Conservation (phyloP, 2,113 vertebrate genomes). For the Sclerurus mexicanus region DNA sequence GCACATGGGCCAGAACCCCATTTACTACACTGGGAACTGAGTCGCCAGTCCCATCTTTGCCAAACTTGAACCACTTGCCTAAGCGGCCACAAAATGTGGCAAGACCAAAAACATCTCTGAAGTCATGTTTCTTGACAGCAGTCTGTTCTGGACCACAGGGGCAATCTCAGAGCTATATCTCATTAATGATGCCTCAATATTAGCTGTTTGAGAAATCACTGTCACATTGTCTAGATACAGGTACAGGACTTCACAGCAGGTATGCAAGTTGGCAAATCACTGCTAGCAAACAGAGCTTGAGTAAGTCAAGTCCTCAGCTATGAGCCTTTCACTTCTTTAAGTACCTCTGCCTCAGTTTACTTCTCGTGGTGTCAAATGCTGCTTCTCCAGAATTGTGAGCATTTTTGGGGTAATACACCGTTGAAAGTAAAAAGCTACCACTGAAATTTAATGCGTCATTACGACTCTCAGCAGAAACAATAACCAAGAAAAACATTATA, state of each 20-base stretch:
- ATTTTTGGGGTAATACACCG: not conserved
- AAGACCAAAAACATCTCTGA: not conserved
- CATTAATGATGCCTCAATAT: not conserved
- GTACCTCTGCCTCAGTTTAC: not conserved
- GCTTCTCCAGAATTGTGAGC: not conserved
- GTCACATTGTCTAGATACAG: not conserved
- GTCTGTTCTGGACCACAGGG: not conserved
- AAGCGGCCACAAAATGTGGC: fast-evolving
- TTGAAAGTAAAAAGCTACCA: not conserved
- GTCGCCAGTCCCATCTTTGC: not conserved
- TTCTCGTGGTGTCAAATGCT: not conserved
- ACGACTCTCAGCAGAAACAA: not conserved
- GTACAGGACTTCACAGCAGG: not conserved
- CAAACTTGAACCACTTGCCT: not conserved
- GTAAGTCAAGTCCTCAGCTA: not conserved
- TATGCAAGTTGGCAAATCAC: not conserved
- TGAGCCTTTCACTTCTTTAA: not conserved
- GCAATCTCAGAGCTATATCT: not conserved
- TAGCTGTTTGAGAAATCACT: not conserved
- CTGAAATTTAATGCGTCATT: not conserved
- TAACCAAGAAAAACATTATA: not conserved
- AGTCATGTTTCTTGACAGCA: not conserved
- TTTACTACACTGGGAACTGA: not conserved
- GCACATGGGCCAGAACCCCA: not conserved
- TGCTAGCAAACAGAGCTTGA: not conserved